phyloP scores from a whole-genome alignment of 2,888 invertebrate genomes.

The Yponomeuta plumbellus region DNA sequence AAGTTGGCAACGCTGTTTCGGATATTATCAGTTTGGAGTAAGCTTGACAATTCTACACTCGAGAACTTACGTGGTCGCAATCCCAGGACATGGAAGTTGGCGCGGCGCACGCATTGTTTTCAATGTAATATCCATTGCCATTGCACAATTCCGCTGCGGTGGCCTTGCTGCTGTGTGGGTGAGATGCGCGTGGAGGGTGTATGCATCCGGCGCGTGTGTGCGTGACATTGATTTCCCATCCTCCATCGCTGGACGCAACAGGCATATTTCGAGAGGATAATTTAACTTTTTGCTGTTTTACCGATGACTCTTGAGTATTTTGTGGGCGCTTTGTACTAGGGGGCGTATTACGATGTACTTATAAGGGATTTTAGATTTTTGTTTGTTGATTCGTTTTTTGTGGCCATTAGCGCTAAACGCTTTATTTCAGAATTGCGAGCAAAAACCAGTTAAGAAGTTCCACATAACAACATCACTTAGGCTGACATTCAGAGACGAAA shows the following conservation, averaged over 20 bases:
- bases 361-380: background rate
- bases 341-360: background rate
- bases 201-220: constrained; percentile 56
- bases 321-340: background rate
- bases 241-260: constrained; percentile 50
- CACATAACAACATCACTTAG: too few relatives aligned
- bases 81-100: too few relatives aligned
- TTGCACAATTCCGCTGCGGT: background rate
- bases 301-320: background rate
- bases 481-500: too few relatives aligned
- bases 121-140: background rate
- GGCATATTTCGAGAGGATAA: constrained; percentile 29
- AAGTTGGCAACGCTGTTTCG: too few relatives aligned
- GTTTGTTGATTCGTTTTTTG: too few relatives aligned
- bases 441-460: too few relatives aligned
- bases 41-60: too few relatives aligned
- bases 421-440: too few relatives aligned
- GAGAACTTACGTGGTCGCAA: too few relatives aligned
- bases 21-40: too few relatives aligned
- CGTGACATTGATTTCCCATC: constrained; percentile 63
- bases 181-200: constrained; percentile 20
- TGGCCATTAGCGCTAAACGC: too few relatives aligned
- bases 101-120: background rate
- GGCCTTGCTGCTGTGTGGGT: constrained; percentile 13
- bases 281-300: background rate